Evolutionary conservation across 92 coral and sea anemone species (phyloP).

Genomic region (Parazoanthus darwini): DNA sequence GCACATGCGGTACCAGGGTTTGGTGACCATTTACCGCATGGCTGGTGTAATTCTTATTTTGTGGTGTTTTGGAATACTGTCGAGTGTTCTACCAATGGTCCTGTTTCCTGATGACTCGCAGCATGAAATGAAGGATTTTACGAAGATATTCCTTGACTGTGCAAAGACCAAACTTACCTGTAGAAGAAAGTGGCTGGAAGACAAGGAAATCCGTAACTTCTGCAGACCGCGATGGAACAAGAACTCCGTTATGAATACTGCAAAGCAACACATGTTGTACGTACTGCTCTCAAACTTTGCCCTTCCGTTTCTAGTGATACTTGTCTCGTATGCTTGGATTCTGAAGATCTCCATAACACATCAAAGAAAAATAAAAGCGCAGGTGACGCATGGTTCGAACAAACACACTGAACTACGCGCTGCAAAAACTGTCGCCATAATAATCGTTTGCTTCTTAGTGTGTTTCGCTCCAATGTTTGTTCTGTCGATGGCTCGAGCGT

Average conservation of each 20-base stretch:
- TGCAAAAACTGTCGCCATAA: conserved; percentile 18
- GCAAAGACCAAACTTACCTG: conserved; percentile 6
- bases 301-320: conserved; percentile 14
- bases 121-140: conserved; percentile 31
- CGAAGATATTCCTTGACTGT: neutral
- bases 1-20: conserved; percentile 18
- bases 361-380: conserved; percentile 26
- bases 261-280: conserved; percentile 1
- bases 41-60: conserved; percentile 8
- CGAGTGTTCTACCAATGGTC: neutral
- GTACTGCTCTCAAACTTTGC: conserved; percentile 20
- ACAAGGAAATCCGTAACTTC: neutral
- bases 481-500: neutral
- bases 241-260: neutral
- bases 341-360: conserved; percentile 33
- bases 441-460: conserved; percentile 11
- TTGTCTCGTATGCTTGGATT: conserved; percentile 19
- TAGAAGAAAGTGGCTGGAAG: conserved; percentile 8
- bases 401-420: conserved; percentile 9
- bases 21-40: conserved; percentile 32
- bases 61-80: conserved; percentile 20
- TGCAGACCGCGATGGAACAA: neutral
- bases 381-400: neutral
- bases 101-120: neutral
- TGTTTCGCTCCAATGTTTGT: conserved; percentile 30